Conservation (phyloP, 64 coral and sea anemone species). For the Porites lutea region DNA sequence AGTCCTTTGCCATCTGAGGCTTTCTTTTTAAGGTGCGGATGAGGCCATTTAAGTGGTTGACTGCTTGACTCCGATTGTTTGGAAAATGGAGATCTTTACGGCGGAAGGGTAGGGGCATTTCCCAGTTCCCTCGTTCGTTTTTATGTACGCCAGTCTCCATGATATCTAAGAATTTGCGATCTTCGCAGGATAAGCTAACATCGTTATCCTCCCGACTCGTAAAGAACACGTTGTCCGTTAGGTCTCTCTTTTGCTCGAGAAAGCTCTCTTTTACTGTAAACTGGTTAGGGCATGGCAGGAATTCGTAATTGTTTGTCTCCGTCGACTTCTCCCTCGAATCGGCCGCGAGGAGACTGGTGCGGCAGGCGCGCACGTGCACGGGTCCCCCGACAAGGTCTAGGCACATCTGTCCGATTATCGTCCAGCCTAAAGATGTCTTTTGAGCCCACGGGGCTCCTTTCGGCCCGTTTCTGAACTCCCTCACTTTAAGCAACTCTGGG, state of each 20-base stretch:
- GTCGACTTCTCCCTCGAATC: too few relatives aligned
- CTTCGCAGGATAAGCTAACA: slow-evolving; percentile 11
- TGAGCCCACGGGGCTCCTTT: slow-evolving; percentile 47
- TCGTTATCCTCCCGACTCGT: slow-evolving; percentile 42
- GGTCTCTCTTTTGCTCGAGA: not conserved
- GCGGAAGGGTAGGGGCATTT: slow-evolving; percentile 73
- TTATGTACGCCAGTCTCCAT: slow-evolving; percentile 28
- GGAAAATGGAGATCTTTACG: slow-evolving; percentile 13
- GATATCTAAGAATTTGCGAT: slow-evolving; percentile 45
- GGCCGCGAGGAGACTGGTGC: slow-evolving; percentile 28
- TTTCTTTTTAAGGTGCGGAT: slow-evolving; percentile 23
- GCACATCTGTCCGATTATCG: slow-evolving; percentile 68
- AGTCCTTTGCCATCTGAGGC: slow-evolving; percentile 60
- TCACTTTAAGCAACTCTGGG: too few relatives aligned
- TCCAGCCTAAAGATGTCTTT: slow-evolving; percentile 55
- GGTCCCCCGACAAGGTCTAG: slow-evolving; percentile 61
- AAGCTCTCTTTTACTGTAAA: not conserved
- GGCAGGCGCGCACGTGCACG: slow-evolving; percentile 23
- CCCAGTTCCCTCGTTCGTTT: slow-evolving; percentile 69
- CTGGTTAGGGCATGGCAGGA: slow-evolving; percentile 45
- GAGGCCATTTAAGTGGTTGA: slow-evolving; percentile 23
- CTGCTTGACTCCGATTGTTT: slow-evolving; percentile 65
- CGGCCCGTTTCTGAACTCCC: too few relatives aligned
- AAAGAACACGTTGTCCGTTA: not conserved
- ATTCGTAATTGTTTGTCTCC: slow-evolving; percentile 26